Conservation (phyloP, 2,888 invertebrate species). For the Sceliomorpha sp. region DNA sequence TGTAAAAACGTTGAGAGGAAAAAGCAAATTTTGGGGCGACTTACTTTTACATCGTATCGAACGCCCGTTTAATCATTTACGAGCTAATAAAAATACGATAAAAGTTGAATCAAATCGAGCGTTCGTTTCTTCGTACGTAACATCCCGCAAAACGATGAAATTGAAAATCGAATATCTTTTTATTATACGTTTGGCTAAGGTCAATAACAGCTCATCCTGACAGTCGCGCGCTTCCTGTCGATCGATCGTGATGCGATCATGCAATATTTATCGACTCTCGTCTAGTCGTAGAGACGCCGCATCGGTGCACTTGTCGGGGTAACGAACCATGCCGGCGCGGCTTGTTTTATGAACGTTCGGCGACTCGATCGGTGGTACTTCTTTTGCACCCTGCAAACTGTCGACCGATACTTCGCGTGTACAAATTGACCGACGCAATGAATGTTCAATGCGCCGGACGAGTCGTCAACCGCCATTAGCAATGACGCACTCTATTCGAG, state of each 20-base stretch:
- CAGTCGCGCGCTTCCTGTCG: constrained; percentile 55
- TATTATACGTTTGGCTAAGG: no score
- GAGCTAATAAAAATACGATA: no score
- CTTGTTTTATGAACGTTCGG: constrained; percentile 60
- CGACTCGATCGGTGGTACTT: constrained; percentile 52
- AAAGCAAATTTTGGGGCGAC: no score
- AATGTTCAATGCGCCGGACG: constrained; percentile 19
- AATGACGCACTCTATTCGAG: constrained; percentile 5
- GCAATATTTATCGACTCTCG: constrained; percentile 67
- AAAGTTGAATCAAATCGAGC: no score
- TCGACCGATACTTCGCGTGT: constrained; percentile 3
- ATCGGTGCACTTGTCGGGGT: constrained; percentile 54
- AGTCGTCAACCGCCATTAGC: constrained; percentile 24
- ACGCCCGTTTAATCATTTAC: no score
- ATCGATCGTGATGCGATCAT: constrained; percentile 62
- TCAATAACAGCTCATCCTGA: background rate
- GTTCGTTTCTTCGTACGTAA: no score
- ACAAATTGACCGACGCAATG: constrained; percentile 42
- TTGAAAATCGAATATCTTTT: no score
- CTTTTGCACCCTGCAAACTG: constrained; percentile 12
- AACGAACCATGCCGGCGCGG: constrained; percentile 66
- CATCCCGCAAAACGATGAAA: no score
- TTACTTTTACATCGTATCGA: no score
- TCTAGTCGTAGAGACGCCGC: constrained; percentile 55
- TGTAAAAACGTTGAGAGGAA: no score